Evolutionary conservation across 30 jellyfish, hydroid and myxozoan genomes (phyloP).

Genomic region (Turritopsis rubra): DNA sequence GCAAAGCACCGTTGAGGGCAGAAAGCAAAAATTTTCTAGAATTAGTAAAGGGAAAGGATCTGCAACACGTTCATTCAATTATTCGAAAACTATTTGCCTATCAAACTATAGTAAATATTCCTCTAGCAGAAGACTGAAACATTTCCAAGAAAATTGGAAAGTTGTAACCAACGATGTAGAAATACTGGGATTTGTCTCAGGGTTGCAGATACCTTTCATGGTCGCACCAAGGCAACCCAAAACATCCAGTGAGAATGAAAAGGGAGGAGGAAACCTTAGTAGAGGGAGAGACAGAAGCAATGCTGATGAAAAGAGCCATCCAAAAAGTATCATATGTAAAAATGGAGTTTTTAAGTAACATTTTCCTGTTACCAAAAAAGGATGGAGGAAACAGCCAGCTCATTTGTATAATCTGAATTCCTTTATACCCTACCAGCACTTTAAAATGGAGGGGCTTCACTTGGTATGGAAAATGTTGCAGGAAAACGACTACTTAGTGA

Average conservation of each 20-base stretch:
- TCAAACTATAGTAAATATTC: not conserved
- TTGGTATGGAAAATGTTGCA: constrained; percentile 16
- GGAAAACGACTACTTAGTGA: constrained; percentile 35
- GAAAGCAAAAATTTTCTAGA: not conserved
- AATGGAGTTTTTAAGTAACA: not conserved
- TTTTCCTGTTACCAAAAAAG: constrained; percentile 10
- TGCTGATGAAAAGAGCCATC: constrained; percentile 13
- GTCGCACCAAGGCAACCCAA: not conserved
- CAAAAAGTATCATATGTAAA: not conserved
- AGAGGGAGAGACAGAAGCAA: not conserved
- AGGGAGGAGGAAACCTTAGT: not conserved
- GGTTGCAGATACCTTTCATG: constrained; percentile 15
- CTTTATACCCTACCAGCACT: constrained; percentile 9
- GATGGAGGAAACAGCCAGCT: constrained; percentile 4
- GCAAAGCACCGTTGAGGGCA: not conserved
- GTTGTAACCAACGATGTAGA: not conserved
- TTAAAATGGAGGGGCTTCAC: constrained; percentile 9
- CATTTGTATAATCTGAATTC: not conserved
- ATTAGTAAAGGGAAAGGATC: not conserved
- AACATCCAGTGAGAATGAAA: not conserved
- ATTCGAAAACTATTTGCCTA: not conserved
- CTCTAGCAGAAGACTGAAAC: constrained; percentile 13
- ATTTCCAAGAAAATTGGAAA: not conserved
- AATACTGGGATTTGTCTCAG: not conserved
- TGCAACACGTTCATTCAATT: not conserved